phyloP scores from a whole-genome alignment of 2,888 invertebrate species.

The Anaspis maculata region DNA sequence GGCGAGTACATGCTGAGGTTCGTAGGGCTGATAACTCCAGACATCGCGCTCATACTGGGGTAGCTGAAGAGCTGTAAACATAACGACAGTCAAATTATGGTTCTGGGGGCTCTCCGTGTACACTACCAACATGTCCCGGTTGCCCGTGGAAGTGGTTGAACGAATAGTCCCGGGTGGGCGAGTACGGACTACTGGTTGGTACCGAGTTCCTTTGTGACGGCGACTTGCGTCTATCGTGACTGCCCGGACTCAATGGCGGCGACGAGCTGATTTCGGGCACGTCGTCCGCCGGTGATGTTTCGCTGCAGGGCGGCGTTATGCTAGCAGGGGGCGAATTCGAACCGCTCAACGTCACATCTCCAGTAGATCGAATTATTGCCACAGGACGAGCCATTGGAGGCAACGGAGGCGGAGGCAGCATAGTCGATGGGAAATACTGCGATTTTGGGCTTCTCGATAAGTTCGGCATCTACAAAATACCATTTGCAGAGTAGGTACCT shows the following conservation, averaged over 20 bases:
- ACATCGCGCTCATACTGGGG: conserved; percentile 77
- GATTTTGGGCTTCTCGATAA: conserved; percentile 64
- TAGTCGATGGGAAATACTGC: conserved; percentile 83
- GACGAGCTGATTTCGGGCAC: conserved; percentile 39
- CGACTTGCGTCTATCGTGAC: conserved; percentile 37
- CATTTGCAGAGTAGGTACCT: neutral
- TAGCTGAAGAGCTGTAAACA: conserved; percentile 80
- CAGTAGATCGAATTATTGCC: conserved; percentile 87
- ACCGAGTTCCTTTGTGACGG: conserved; percentile 36
- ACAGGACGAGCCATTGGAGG: conserved; percentile 96
- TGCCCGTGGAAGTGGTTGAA: conserved; percentile 93
- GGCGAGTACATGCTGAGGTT: conserved; percentile 79
- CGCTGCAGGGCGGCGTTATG: conserved; percentile 47
- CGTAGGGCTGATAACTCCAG: conserved; percentile 82
- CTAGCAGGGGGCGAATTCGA: conserved; percentile 57
- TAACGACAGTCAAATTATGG: conserved; percentile 19
- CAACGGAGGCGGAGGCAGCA: conserved; percentile 90
- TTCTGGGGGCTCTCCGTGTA: conserved; percentile 30
- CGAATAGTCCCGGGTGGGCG: conserved; percentile 50
- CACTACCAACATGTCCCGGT: conserved; percentile 65
- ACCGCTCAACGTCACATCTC: conserved; percentile 51
- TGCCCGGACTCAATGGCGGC: conserved; percentile 39
- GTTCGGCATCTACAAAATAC: conserved; percentile 45
- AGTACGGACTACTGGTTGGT: conserved; percentile 35
- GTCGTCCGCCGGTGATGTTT: conserved; percentile 39